Evolutionary conservation across 1,140 invertebrate genomes (phyloP), one percentile per base, ranked within the genome.

Genomic region (Ruditapes philippinarum): DNA sequence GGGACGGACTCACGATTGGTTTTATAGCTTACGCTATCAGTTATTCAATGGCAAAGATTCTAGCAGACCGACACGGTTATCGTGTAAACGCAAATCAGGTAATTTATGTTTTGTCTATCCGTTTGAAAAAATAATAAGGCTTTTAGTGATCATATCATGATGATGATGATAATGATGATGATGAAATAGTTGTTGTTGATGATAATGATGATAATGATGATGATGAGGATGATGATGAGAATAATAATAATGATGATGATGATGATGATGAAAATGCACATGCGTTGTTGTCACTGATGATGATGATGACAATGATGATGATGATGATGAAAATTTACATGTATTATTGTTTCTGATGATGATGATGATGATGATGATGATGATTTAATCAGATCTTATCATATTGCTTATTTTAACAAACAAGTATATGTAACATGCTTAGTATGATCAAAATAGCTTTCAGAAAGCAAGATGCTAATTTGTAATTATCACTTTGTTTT

Each of bases 21-120:
- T 97, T 99, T 94, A 98, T 99, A 0, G 97, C 98, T 0, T 99
- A 98, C 95, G 98, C 98, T 0, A 97, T 99, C 40, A 97, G 98
- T 0, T 98, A 99, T 96, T 99, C 98, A 1, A 98, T 99, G 98
- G 98, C 97, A 0, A 96, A 99, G 80, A 98, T 99, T 65, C 98
- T 99, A 95, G 98, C 98, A 0, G 97, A 97, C 90, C 98, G 98
- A 95, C 96, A 98, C 74, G 97, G 98, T 89, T 99, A 99, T 92
- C 97, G 98, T 90, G 97, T 99, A 1, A 97, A 98, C 91, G 96
- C 98, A 0, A 99, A 99, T 96, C 99, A 99, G 96, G 98, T 95
- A 84, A 28, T 88, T 4, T 45, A 45, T 45, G 14, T 14, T 45
- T 45, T 49, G 7, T 31, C 73, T 40, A 45, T 45, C 14, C 14